Percentiles rank a stretch among this genome's conserved stretches.
Conservation (phyloP, 1,140 invertebrate genomes). For the Ylistrum balloti region DNA sequence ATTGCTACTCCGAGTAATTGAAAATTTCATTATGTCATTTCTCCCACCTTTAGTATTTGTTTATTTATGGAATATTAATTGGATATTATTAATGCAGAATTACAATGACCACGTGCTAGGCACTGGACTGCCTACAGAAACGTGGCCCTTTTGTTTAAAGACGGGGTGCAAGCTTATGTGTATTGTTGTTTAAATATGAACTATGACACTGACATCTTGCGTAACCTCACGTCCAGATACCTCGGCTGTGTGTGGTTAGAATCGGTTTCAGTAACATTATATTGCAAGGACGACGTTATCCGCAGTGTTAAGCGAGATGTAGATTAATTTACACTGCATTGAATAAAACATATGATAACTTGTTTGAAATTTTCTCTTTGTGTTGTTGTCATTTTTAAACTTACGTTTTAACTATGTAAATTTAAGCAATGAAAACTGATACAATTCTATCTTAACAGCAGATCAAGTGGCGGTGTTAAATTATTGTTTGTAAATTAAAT, state of each 20-base stretch:
- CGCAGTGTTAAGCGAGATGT: not conserved
- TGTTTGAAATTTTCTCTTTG: not conserved
- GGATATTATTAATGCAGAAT: slow-evolving; percentile 36
- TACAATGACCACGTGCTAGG: slow-evolving; percentile 30
- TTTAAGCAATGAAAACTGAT: not conserved
- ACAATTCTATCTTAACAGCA: not conserved
- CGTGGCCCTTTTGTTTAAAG: not conserved
- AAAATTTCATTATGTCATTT: slow-evolving; percentile 40
- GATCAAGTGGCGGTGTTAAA: not conserved
- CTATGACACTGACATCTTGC: slow-evolving; percentile 13
- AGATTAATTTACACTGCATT: not conserved
- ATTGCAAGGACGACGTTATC: not conserved
- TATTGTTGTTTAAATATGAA: slow-evolving; percentile 30
- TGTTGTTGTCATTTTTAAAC: not conserved
- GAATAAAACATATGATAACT: slow-evolving; percentile 33
- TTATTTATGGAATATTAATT: slow-evolving; percentile 40
- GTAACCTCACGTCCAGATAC: slow-evolving; percentile 18
- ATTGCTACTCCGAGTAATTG: slow-evolving; percentile 34
- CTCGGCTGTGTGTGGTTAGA: slow-evolving; percentile 31
- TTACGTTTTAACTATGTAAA: slow-evolving; percentile 17
- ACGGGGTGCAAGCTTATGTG: slow-evolving; percentile 25
- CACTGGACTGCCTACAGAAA: slow-evolving; percentile 30
- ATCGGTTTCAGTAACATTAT: slow-evolving; percentile 17
- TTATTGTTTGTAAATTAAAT: not conserved
- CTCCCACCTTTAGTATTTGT: slow-evolving; percentile 17